Evolutionary conservation across 1,140 invertebrate species (phyloP), one percentile per base, ranked within the genome.

Genomic region (Tribolium castaneum): DNA sequence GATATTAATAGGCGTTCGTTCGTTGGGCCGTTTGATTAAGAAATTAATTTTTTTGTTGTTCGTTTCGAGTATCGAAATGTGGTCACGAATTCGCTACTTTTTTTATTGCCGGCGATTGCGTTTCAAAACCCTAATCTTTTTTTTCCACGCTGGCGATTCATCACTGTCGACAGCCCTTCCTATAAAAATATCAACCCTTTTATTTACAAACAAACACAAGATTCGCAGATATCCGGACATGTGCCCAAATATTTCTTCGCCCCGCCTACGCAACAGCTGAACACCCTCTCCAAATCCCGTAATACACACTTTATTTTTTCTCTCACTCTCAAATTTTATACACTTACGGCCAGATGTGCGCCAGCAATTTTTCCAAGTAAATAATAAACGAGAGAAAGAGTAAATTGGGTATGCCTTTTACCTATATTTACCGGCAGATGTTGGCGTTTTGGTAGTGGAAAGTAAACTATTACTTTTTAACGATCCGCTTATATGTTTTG

Each of bases 1-100:
- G 30, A 66, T 66, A 66, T 66, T 35, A 35, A 66, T 66, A 30
- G 9, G 59, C 30, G n/a, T 66, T 13, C 59, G 3, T 34, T 35
- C 30, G 25, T 35, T 35, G 34, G n/a, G 59, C 59, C 59, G 59
- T 66, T 66, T 66, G 59, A 66, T 66, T 66, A 66, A 66, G 59
- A 66, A 66, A 66, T 66, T 66, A 66, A 66, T 66, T 66, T 66
- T 66, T 66, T 66, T 66, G 59, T 66, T 66, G 59, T 22, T 66
- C 30, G 25, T 34, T 66, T 66, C 22, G 9, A 34, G 56, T 62
- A 62, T 62, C 56, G 56, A 62, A 62, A 62, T 12, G 25, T 22
- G 22, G 59, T 66, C 59, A 66, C 59, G 59, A 66, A 66, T 66
- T 66, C 12, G 25, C 39, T 45, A 45, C 5, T 45, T 45, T 45